phyloP scores from a whole-genome alignment of 2,113 vertebrate species.

The Pelecanoides urinatrix region DNA sequence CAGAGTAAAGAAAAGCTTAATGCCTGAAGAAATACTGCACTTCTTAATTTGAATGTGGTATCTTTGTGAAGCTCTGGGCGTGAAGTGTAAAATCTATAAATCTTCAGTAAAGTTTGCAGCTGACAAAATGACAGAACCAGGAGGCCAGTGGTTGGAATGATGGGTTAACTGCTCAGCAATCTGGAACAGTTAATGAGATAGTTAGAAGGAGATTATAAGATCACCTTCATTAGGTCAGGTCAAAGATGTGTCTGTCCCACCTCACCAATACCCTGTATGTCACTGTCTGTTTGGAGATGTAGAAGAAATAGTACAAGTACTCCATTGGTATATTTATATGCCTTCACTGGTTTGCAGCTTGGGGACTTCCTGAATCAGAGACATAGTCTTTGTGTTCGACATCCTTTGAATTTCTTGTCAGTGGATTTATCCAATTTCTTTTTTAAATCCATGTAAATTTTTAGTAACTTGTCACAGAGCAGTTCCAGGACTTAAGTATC shows the following conservation, averaged over 20 bases:
- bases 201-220: background rate
- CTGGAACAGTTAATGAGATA: background rate
- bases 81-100: background rate
- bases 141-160: background rate
- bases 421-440: background rate
- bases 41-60: background rate
- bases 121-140: background rate
- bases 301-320: background rate
- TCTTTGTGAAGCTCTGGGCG: background rate
- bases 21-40: background rate
- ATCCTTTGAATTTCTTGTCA: background rate
- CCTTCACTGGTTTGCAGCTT: background rate
- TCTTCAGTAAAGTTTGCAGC: background rate
- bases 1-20: background rate
- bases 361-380: background rate
- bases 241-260: background rate
- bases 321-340: background rate
- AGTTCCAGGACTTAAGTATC: background rate
- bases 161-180: background rate
- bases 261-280: background rate
- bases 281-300: background rate
- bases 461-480: background rate
- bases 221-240: background rate
- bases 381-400: background rate
- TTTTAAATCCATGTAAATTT: background rate